phyloP scores from a whole-genome alignment of 1,140 invertebrate genomes.

The Cotesia vestalis region DNA sequence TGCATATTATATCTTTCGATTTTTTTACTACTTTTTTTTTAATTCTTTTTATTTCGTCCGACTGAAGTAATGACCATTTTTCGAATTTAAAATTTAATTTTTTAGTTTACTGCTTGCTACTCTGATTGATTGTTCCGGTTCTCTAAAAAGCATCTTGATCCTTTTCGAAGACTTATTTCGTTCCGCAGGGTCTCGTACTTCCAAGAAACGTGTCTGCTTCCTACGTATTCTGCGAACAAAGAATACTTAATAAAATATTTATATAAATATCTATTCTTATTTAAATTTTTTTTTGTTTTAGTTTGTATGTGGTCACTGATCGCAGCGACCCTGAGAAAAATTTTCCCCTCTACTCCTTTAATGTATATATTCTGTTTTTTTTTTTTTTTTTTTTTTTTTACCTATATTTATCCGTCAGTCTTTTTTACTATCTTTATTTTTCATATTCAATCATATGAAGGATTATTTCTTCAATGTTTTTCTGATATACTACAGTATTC shows the following conservation, averaged over 20 bases:
- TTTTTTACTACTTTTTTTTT: not conserved
- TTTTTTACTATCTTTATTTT: conserved; percentile 39
- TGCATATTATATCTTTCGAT: not conserved
- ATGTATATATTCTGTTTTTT: not conserved
- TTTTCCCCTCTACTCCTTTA: not conserved
- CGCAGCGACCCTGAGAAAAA: not conserved
- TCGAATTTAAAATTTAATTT: not conserved
- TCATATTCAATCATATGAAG: conserved; percentile 26
- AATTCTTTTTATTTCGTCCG: not conserved
- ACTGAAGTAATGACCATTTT: not conserved
- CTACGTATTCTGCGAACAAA: conserved; percentile 1
- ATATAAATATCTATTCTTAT: not conserved
- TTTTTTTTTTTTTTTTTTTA: not conserved
- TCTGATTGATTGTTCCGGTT: not conserved
- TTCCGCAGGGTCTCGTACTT: not conserved
- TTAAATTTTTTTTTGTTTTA: not conserved
- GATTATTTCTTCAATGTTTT: conserved; percentile 4
- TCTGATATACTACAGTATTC: not conserved
- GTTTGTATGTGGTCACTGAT: not conserved
- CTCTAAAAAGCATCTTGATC: conserved; percentile 8
- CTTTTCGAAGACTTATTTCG: not conserved
- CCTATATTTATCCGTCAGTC: conserved; percentile 41
- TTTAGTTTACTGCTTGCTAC: not conserved
- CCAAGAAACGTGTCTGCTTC: not conserved
- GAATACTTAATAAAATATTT: not conserved